Percentiles rank a stretch among this genome's conserved stretches.
These are phyloP conservation scores for Ranitomeya variabilis DNA, from an alignment of 2,113 vertebrate species.

Conservation along the genomic window DNA sequence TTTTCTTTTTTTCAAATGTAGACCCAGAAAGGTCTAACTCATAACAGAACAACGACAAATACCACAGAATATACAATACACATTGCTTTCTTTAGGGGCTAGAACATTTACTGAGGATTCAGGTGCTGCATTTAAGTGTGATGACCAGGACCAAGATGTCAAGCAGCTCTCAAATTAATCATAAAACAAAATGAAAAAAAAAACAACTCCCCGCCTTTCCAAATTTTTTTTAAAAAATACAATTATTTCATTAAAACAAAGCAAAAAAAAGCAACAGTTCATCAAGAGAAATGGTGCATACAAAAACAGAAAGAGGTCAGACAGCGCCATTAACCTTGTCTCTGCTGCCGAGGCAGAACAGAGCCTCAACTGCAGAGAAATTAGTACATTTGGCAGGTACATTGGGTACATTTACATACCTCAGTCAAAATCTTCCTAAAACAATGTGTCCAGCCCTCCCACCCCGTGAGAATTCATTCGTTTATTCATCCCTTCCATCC, in stretches of 20 bases:
- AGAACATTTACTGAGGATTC: conserved; percentile 51
- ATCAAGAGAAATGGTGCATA: conserved; percentile 34
- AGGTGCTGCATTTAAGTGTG: conserved; percentile 13
- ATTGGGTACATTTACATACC: background rate
- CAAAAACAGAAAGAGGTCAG: conserved; percentile 25
- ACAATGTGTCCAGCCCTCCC: background rate
- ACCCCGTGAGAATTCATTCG: background rate
- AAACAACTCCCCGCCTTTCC: background rate
- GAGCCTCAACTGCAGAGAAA: conserved; percentile 26
- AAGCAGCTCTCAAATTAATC: conserved; percentile 27
- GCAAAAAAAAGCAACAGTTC: background rate
- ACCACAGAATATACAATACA: conserved; percentile 60
- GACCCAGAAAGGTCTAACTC: conserved; percentile 48
- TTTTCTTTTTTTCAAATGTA: conserved; percentile 47
- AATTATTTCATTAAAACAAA: conserved; percentile 14
- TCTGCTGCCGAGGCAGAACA: background rate
- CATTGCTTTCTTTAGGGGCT: conserved; percentile 55
- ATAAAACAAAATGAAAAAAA: background rate
- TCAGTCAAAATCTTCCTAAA: background rate
- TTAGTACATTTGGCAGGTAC: conserved; percentile 23
- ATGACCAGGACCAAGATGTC: conserved; percentile 18
- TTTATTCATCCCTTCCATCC: background rate
- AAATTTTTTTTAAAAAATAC: conserved; percentile 21
- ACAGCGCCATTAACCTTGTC: conserved; percentile 28
- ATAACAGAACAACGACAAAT: conserved; percentile 58